Base-by-base conservation (phyloP, 2,797 vertebrate species). In the Tapera naevia region DNA sequence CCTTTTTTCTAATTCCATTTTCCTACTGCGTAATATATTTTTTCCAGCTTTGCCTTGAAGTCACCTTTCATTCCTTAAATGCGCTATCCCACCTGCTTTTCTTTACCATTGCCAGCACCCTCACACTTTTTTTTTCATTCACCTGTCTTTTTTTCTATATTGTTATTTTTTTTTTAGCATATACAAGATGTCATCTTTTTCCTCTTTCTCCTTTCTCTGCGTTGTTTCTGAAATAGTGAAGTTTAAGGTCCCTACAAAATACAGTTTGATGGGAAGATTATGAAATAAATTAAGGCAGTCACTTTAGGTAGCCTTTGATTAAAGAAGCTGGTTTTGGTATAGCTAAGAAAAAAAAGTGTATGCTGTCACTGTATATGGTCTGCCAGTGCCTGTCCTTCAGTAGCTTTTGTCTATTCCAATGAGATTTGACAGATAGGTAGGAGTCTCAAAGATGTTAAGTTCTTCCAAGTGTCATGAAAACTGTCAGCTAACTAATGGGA, bases 371-470 rank as follows among this genome's bases (percentile, higher is more conserved):
- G 2, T 73, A 3, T 19, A 11, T 74, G 13, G 23, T 54, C 79
- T 89, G 56, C 56, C 30, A 85, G 39, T 48, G 33, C 53, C 35
- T 78, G 53, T 50, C 33, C 53, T 83, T 57, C 30, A 15, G 43
- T 48, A 80, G 18, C 32, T 82, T 73, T 82, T 72, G 33, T 58
- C 54, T 73, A 3, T 87, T 90, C 53, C 23, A 37, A 11, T 17
- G 17, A 67, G 53, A 71, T 83, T 74, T 91, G 65, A 85, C 94
- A 94, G 88, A 85, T 79, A 74, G 56, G 39, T 82, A 37, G 25
- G 32, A 80, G 23, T 48, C 72, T 93, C n/a, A 58, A 78, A 88
- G 43, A 72, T 43, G 13, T 9, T 62, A 35, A 80, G 8, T 67
- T 91, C n/a, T 78, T 91, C 45, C 65, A 90, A 74, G 37, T 57